Conservation (phyloP, 1,140 invertebrate genomes). For the Yoshiicerus persimilis region DNA sequence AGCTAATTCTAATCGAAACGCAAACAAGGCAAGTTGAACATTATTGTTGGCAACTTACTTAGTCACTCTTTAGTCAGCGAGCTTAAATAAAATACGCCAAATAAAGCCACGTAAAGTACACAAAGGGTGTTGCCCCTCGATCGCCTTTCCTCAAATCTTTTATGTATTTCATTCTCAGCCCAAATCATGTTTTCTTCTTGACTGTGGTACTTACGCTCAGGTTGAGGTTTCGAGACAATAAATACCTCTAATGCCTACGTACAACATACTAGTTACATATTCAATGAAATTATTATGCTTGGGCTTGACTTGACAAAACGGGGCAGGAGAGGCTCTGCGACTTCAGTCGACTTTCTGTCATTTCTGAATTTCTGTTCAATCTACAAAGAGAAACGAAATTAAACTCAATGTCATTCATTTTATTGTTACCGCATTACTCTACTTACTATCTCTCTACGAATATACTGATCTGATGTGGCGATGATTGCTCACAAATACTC, state of each 20-base stretch:
- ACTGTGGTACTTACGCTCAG: neutral
- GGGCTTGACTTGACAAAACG: neutral
- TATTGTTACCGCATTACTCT: neutral
- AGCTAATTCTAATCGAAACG: neutral
- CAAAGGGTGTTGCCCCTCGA: neutral
- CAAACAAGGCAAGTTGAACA: neutral
- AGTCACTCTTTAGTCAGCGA: neutral
- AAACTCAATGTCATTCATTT: neutral
- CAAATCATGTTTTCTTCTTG: neutral
- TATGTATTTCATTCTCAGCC: neutral
- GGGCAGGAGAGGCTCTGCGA: neutral
- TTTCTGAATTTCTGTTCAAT: neutral
- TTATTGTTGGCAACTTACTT: neutral
- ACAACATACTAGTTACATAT: neutral
- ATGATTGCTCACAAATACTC: neutral
- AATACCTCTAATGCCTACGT: neutral
- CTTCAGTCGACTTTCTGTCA: neutral
- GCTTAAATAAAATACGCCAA: neutral
- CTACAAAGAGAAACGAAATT: neutral
- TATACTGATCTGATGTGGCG: neutral
- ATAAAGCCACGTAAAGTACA: neutral
- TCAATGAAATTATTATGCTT: neutral
- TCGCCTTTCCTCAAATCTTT: neutral
- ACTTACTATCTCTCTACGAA: neutral
- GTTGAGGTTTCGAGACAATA: neutral